Base-by-base conservation (phyloP, 2,113 vertebrate genomes). In the Rhinopomastus cyanomelas region DNA sequence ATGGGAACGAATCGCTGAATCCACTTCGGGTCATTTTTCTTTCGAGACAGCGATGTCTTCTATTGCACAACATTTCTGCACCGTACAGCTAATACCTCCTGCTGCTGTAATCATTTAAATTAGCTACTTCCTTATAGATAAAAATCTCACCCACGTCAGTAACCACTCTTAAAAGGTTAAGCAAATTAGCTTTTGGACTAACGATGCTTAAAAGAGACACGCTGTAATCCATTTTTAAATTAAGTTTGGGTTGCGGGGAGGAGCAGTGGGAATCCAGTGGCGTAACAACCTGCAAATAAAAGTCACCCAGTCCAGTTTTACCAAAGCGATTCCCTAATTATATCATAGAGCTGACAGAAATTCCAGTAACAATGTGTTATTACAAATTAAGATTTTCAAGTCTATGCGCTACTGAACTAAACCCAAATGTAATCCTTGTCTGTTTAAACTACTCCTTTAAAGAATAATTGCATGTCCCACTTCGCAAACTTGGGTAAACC, bases 51-150 rank as follows among this genome's bases (percentile, higher is more conserved):
- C 4, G 18, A 65, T 34, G 37, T 85, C 82, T 92, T 56, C 75
- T 49, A 46, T 75, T 92, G 75, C 64, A 14, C 60, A 90, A 87
- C 76, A 71, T 87, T 93, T 84, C 94, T 92, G 75, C 27, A 71
- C 94, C 77, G 89, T 92, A 96, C 78, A 86, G 74, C 87, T 95
- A 89, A 94, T 82, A 64, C 68, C 87, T 81, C 60, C 75, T 46
- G 62, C 75, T 82, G 55, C 74, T 81, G 44, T 55, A 93, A 81
- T 89, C 12, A 61, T 60, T 79, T 86, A 90, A 94, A 94, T 87
- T 64, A 92, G 85, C 72, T 82, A 48, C n/a, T 87, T 91, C 86
- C 83, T 94, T 49, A 52, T 6, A 92, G 89, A 91, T 90, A 88
- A 87, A 93, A 75, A 94, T 92, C 93, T 93, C 22, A 75, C 29